Base-by-base conservation (phyloP, 1,140 invertebrate species). In the Drosophila insularis region DNA sequence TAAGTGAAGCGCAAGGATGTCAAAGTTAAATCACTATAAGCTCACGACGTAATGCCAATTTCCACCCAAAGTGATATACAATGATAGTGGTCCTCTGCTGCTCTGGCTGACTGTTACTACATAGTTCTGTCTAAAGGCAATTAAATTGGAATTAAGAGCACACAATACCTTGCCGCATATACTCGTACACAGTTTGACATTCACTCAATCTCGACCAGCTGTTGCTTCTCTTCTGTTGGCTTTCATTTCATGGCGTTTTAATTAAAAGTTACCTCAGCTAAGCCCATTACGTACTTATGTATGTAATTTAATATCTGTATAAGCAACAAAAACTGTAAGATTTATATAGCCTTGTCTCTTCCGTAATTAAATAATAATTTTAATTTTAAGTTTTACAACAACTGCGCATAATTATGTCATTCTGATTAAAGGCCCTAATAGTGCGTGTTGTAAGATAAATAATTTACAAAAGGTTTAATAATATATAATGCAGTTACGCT, bases 231-330 rank as follows among this genome's bases (percentile, higher is more conserved):
- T 37, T 13, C 10, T 37, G 35, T 54, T 21, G 43, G 11, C 14
- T 17, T 32, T 27, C 27, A 8, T 54, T 84, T 80, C 60, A 84
- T 84, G 66, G 60, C 31, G 66, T 77, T 84, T 84, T 85, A 84
- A 84, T 84, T 76, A 68, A 80, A 80, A 76, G 72, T 76, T 70
- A 85, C 76, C 72, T 66, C 62, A 68, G 64, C 37, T 19, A 61
- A 21, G 43, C 43, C 17, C 43, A 50, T 50, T 50, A 50, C 5
- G n/a, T 50, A 10, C 8, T 8, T 8, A 19, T 8, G 11, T 4
- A 19, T 19, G 43, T 50, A 46, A 35, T 35, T 35, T 35, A 35
- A 35, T 35, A 35, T 35, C 32, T 35, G 35, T 37, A 37, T 37
- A 37, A 13, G 35, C 3, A 13, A 13, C 35, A 37, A 37, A 27